phyloP scores from a whole-genome alignment of 2,888 invertebrate species.

The Clivina fossor region DNA sequence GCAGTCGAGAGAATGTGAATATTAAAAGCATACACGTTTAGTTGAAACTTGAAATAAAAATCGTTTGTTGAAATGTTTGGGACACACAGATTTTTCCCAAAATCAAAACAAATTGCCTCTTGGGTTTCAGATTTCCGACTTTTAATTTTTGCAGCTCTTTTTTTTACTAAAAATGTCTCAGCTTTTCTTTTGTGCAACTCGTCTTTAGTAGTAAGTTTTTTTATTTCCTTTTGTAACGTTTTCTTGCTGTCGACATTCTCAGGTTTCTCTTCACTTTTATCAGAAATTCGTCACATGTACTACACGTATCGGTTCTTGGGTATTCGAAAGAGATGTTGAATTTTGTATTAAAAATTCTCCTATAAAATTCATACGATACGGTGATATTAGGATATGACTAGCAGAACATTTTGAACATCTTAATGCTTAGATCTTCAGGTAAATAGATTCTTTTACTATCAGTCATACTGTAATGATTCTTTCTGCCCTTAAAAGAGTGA shows the following conservation, averaged over 20 bases:
- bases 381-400: constrained; percentile 35
- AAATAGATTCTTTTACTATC: constrained; percentile 40
- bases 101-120: background rate
- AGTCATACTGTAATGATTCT: constrained; percentile 39
- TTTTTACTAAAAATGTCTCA: background rate
- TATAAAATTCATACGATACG: too few species aligned
- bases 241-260: background rate
- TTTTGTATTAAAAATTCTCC: too few species aligned
- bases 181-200: background rate
- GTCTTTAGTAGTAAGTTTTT: background rate
- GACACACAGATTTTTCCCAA: background rate
- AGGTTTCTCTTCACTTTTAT: background rate
- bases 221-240: background rate
- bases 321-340: too few species aligned
- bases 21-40: background rate
- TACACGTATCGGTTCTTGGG: too few species aligned
- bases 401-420: constrained; percentile 38
- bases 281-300: background rate
- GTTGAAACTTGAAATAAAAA: too few species aligned
- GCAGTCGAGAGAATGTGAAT: background rate
- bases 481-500: constrained; percentile 40
- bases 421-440: constrained; percentile 37
- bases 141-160: background rate
- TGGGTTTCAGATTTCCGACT: background rate
- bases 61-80: too few species aligned